Conservation (phyloP, 2,797 vertebrate species). For the Pangasius larnaudii region DNA sequence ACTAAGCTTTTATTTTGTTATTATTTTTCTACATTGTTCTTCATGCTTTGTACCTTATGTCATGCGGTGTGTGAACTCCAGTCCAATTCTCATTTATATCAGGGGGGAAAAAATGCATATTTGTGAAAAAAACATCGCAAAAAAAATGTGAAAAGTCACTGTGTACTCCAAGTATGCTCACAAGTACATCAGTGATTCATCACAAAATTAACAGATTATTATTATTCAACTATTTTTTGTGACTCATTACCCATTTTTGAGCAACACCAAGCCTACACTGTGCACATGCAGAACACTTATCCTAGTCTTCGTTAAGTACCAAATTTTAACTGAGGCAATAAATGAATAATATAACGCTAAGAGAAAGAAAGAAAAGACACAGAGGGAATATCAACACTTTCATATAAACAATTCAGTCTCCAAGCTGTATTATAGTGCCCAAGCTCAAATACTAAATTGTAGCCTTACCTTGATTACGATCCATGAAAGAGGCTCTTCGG, state of each 20-base stretch:
- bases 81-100: background rate
- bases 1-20: background rate
- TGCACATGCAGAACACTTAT: background rate
- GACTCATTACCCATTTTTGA: background rate
- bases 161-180: background rate
- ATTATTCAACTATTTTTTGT: background rate
- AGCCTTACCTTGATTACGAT: conserved; percentile 26
- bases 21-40: background rate
- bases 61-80: background rate
- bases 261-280: background rate
- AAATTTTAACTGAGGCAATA: background rate
- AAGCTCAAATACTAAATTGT: conserved; percentile 2
- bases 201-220: conserved; percentile 8
- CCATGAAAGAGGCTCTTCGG: background rate
- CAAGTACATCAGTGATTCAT: conserved; percentile 12
- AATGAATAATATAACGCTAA: background rate
- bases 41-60: background rate
- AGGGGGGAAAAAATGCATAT: background rate
- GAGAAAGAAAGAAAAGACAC: background rate
- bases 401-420: background rate
- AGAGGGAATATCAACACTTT: background rate
- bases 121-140: background rate
- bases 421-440: background rate
- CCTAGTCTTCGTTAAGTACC: background rate
- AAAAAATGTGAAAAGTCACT: background rate